A percentile compares a stretch with the other conserved stretches of the same genome.
These are phyloP conservation scores for Bombycilla garrulus DNA, from an alignment of 2,113 vertebrate genomes.

Conservation along the genomic window DNA sequence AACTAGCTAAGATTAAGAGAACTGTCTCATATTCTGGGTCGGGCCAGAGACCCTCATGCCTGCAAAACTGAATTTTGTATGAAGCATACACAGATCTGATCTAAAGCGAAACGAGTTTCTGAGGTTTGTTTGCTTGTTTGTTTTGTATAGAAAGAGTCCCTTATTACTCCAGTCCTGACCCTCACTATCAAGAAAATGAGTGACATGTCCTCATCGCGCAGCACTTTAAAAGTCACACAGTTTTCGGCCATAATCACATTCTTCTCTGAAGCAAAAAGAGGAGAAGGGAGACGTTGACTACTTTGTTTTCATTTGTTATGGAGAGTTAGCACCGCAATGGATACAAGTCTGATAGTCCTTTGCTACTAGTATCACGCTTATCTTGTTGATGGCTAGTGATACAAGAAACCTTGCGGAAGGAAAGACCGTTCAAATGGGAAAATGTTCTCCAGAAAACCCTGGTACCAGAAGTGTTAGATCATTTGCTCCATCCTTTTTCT, in stretches of 20 bases:
- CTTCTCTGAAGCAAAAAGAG: neutral
- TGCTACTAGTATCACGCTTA: neutral
- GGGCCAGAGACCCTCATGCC: neutral
- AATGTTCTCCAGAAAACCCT: neutral
- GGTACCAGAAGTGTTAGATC: neutral
- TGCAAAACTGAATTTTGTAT: neutral
- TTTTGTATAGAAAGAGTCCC: neutral
- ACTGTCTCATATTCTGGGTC: neutral
- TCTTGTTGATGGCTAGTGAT: neutral
- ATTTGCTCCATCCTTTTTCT: neutral
- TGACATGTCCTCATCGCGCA: neutral
- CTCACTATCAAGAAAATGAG: neutral
- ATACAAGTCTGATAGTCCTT: neutral
- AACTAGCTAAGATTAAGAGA: neutral
- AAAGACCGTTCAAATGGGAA: neutral
- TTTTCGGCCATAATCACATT: neutral
- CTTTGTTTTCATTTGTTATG: neutral
- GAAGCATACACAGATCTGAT: neutral
- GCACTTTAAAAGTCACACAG: neutral
- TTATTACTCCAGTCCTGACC: neutral
- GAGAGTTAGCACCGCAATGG: neutral
- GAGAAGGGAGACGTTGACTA: neutral
- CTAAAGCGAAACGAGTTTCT: neutral
- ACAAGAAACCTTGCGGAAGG: neutral
- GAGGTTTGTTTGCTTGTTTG: neutral